phyloP scores from a whole-genome alignment of 2,888 invertebrate genomes.

The Ptychoptera contaminata region DNA sequence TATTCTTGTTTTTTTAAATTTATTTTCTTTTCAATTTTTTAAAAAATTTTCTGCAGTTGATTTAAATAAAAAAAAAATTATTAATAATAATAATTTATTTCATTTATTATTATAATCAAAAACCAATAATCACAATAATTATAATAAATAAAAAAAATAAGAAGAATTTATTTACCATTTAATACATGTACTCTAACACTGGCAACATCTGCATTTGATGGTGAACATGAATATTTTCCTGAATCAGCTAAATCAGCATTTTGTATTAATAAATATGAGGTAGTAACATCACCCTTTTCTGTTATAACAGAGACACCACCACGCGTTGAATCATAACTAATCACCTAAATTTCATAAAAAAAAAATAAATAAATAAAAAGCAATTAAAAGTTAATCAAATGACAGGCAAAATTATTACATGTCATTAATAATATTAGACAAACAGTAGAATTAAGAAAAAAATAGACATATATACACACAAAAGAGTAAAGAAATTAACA shows the following conservation, averaged over 20 bases:
- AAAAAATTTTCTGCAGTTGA: too few species aligned
- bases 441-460: too few species aligned
- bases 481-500: too few species aligned
- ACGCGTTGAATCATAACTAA: constrained; percentile 64
- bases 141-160: neutral
- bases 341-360: constrained; percentile 46
- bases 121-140: neutral
- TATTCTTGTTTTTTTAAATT: too few species aligned
- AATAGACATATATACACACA: too few species aligned
- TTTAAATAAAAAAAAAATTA: too few species aligned
- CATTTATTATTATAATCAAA: too few species aligned
- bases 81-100: too few species aligned
- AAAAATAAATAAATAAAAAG: constrained; percentile 4
- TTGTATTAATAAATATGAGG: constrained; percentile 62
- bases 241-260: constrained; percentile 59
- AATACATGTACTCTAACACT: constrained; percentile 66
- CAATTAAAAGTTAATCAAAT: constrained; percentile 1
- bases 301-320: constrained; percentile 67
- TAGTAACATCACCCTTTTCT: constrained; percentile 65
- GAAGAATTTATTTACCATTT: constrained; percentile 45
- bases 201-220: constrained; percentile 65
- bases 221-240: constrained; percentile 66
- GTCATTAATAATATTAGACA: too few species aligned
- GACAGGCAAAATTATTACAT: too few species aligned
- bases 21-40: too few species aligned